Conservation (phyloP, 2,113 vertebrate genomes). For the Maccullochella peelii region DNA sequence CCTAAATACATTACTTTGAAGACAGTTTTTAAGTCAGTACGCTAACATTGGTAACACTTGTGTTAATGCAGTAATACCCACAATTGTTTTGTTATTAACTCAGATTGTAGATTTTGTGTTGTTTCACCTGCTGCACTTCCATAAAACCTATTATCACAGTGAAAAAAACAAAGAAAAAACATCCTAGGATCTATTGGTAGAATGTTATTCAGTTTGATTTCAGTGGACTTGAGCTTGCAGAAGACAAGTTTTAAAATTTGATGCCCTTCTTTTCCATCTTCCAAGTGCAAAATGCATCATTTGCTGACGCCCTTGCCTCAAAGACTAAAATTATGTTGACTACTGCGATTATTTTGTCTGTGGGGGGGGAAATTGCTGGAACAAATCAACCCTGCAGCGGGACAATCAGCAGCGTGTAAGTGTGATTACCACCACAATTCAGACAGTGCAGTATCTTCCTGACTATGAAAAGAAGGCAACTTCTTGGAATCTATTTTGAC, state of each 20-base stretch:
- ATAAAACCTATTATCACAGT: not conserved
- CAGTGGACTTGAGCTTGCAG: not conserved
- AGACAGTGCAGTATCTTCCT: not conserved
- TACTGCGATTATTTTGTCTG: slow-evolving; percentile 43
- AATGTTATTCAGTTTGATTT: not conserved
- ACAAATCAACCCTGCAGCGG: slow-evolving; percentile 42
- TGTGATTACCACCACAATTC: slow-evolving; percentile 28
- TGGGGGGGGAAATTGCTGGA: slow-evolving; percentile 42
- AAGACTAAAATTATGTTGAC: slow-evolving; percentile 44
- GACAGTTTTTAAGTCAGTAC: not conserved
- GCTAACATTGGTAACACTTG: not conserved
- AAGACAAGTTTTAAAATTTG: not conserved
- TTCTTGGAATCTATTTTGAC: slow-evolving; percentile 8
- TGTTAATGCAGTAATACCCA: not conserved
- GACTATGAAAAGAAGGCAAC: slow-evolving; percentile 3
- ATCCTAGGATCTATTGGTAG: not conserved
- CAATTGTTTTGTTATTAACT: slow-evolving; percentile 1
- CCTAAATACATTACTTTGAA: not conserved
- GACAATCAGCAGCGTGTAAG: slow-evolving; percentile 25
- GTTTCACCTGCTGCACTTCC: not conserved
- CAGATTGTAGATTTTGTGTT: slow-evolving; percentile 14
- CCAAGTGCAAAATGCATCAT: slow-evolving; percentile 25
- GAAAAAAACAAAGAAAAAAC: not conserved
- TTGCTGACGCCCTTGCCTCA: slow-evolving; percentile 40
- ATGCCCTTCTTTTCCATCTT: slow-evolving; percentile 13